Evolutionary conservation across 2,113 vertebrate species (phyloP).

Genomic region (Python bivittatus): DNA sequence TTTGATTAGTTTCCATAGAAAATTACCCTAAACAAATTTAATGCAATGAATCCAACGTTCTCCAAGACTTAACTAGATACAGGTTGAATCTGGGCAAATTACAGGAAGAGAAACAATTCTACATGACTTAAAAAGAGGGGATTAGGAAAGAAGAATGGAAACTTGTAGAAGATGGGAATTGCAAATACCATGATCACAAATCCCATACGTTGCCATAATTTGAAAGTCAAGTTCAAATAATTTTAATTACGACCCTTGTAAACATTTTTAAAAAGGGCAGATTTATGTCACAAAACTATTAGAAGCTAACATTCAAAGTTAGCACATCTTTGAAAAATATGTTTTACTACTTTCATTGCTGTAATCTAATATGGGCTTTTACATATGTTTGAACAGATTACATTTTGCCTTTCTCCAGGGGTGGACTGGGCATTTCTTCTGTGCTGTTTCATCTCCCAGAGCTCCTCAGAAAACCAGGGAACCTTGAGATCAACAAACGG

Average conservation of each 20-base stretch:
- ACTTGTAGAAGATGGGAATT: neutral
- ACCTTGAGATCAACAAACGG: neutral
- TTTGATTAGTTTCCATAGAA: constrained; percentile 57
- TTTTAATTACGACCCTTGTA: neutral
- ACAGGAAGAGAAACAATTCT: constrained; percentile 46
- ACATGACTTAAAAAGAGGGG: constrained; percentile 23
- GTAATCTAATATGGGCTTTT: neutral
- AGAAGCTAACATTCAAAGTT: neutral
- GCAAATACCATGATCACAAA: neutral
- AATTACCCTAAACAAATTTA: constrained; percentile 54
- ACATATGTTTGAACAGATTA: neutral
- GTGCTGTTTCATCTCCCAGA: neutral
- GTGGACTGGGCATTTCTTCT: neutral
- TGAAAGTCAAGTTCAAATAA: neutral
- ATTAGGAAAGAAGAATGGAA: constrained; percentile 4
- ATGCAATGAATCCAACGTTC: constrained; percentile 59
- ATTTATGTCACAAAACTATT: neutral
- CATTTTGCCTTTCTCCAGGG: neutral
- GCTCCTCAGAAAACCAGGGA: neutral
- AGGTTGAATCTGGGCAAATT: constrained; percentile 52
- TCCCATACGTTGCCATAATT: neutral
- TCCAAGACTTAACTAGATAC: constrained; percentile 64
- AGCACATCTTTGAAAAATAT: neutral
- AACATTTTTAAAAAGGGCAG: neutral
- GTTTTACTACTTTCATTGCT: neutral